Conservation (phyloP, 2,113 vertebrate genomes). For the Microtus pennsylvanicus region DNA sequence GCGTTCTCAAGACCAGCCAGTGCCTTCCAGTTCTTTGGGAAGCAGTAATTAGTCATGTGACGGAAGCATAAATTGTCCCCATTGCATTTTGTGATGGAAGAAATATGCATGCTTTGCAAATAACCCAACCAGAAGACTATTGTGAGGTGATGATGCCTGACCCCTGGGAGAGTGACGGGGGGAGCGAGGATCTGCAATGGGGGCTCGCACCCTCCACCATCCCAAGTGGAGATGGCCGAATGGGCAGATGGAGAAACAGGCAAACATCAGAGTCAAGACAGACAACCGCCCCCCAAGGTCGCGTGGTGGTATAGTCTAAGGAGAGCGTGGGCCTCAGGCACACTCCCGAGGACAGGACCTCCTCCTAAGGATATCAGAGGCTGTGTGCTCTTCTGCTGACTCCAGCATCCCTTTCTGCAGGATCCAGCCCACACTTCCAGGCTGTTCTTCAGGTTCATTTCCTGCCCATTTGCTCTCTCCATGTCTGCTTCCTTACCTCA, state of each 20-base stretch:
- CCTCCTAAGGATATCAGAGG: background rate
- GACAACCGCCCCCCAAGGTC: background rate
- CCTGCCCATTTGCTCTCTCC: background rate
- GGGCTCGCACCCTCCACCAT: background rate
- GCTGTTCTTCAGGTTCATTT: background rate
- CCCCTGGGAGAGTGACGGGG: background rate
- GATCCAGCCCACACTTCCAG: background rate
- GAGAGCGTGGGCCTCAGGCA: background rate
- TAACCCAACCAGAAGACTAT: background rate
- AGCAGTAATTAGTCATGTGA: background rate
- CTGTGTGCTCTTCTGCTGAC: background rate
- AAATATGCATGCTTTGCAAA: background rate
- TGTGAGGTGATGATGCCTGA: background rate
- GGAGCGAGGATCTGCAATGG: background rate
- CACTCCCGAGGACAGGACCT: background rate
- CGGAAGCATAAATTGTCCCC: background rate
- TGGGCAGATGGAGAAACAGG: background rate
- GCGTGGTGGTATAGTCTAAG: fast-evolving
- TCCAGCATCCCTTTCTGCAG: background rate
- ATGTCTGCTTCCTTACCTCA: background rate
- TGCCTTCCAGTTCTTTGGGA: background rate
- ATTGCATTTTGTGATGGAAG: background rate
- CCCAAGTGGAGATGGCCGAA: background rate
- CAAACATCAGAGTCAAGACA: background rate
- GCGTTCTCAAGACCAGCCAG: background rate